These are phyloP conservation scores for Chrysomela aeneicollis DNA, from an alignment of 2,888 invertebrate genomes.

Conservation along the genomic window DNA sequence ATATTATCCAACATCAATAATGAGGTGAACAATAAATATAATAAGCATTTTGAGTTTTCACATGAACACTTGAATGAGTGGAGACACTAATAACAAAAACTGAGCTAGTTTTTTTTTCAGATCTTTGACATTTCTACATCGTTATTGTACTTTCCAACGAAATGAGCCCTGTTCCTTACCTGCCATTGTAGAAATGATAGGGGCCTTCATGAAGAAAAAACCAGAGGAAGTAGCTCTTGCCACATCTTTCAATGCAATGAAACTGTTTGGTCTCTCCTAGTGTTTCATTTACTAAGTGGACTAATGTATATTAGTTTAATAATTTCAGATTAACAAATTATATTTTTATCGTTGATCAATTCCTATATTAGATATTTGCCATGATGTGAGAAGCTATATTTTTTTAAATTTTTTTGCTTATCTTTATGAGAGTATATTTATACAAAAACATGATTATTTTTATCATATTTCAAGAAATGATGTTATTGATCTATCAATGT, in stretches of 20 bases:
- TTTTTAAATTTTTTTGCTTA: constrained; percentile 14
- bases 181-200: constrained; percentile 91
- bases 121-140: constrained; percentile 81
- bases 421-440: constrained; percentile 23
- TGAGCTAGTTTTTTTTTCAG: constrained; percentile 57
- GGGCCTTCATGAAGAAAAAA: constrained; percentile 86
- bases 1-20: too few species aligned
- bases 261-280: constrained; percentile 86
- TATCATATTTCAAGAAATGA: background rate
- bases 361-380: constrained; percentile 10
- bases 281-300: constrained; percentile 46
- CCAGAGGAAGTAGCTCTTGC: constrained; percentile 91
- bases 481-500: background rate
- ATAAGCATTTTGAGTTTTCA: too few species aligned
- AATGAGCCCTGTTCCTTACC: constrained; percentile 96
- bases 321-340: constrained; percentile 10
- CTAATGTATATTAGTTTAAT: constrained; percentile 1
- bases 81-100: too few species aligned
- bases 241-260: constrained; percentile 90
- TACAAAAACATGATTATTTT: constrained; percentile 24
- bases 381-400: constrained; percentile 15
- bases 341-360: constrained; percentile 20
- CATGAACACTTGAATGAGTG: too few species aligned
- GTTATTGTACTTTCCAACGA: constrained; percentile 94
- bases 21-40: too few species aligned